Evolutionary conservation across 2,797 vertebrate species (phyloP).

Genomic region (Scomberomorus guttatus): DNA sequence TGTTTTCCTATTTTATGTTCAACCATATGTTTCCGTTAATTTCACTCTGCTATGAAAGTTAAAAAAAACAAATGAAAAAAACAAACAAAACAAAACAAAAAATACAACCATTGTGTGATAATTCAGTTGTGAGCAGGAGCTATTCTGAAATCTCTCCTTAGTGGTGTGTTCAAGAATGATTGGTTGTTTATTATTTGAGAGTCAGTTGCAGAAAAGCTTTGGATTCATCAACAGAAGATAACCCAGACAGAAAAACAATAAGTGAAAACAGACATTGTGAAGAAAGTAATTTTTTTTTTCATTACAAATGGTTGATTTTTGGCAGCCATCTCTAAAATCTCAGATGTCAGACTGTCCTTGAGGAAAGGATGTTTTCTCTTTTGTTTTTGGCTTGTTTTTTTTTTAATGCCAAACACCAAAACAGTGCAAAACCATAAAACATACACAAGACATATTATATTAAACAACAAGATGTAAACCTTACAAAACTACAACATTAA

Average conservation of each 20-base stretch:
- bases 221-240: background rate
- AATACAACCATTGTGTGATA: background rate
- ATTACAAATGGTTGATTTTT: background rate
- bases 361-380: too few relatives aligned
- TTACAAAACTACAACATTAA: too few relatives aligned
- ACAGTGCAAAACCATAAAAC: background rate
- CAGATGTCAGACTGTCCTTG: background rate
- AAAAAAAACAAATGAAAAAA: too few relatives aligned
- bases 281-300: background rate
- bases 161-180: constrained; percentile 1
- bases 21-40: background rate
- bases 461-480: too few relatives aligned
- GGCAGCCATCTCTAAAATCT: background rate
- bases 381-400: too few relatives aligned
- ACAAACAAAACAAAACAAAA: too few relatives aligned
- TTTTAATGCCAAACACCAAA: too few relatives aligned
- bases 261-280: background rate
- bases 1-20: background rate
- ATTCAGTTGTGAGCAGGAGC: background rate
- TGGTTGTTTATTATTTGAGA: background rate
- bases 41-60: background rate
- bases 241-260: background rate
- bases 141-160: background rate
- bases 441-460: too few relatives aligned
- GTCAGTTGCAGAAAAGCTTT: constrained; percentile 6